phyloP scores from a whole-genome alignment of 2,113 vertebrate species.

The Ceuthmochares aereus region DNA sequence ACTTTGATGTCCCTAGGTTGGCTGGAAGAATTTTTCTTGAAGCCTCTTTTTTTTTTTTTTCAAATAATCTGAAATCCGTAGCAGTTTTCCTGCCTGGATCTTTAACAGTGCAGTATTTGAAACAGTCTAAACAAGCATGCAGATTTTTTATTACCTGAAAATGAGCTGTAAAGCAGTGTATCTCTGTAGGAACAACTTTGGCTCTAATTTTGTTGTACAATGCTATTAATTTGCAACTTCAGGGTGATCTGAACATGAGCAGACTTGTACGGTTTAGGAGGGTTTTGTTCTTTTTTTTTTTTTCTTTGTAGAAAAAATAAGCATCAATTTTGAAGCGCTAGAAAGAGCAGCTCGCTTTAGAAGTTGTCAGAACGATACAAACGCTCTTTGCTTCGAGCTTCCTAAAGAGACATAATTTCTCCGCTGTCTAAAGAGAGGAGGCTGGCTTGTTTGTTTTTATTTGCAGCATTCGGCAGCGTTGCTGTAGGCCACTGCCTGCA shows the following conservation, averaged over 20 bases:
- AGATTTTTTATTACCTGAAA: neutral
- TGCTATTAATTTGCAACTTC: conserved; percentile 31
- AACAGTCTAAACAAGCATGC: neutral
- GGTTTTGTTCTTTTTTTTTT: neutral
- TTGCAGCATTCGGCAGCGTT: conserved; percentile 63
- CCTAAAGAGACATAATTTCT: conserved; percentile 56
- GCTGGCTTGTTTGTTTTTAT: conserved; percentile 71
- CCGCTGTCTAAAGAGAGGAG: conserved; percentile 27
- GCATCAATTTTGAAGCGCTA: neutral
- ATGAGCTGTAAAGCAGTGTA: neutral
- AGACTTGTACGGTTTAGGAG: neutral
- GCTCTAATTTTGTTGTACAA: conserved; percentile 21
- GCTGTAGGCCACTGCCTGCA: conserved; percentile 64
- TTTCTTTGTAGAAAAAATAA: conserved; percentile 44
- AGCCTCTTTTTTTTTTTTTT: neutral
- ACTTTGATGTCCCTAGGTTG: neutral
- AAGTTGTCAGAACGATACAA: conserved; percentile 20
- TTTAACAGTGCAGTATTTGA: neutral
- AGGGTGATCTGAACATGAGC: neutral
- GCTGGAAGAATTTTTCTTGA: neutral
- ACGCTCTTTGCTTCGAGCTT: conserved; percentile 46
- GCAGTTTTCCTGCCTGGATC: neutral
- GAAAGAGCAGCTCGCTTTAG: conserved; percentile 41
- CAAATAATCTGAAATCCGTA: neutral
- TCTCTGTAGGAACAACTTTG: neutral